Conservation (phyloP, 2,888 invertebrate species). For the Morinoia aosen region DNA sequence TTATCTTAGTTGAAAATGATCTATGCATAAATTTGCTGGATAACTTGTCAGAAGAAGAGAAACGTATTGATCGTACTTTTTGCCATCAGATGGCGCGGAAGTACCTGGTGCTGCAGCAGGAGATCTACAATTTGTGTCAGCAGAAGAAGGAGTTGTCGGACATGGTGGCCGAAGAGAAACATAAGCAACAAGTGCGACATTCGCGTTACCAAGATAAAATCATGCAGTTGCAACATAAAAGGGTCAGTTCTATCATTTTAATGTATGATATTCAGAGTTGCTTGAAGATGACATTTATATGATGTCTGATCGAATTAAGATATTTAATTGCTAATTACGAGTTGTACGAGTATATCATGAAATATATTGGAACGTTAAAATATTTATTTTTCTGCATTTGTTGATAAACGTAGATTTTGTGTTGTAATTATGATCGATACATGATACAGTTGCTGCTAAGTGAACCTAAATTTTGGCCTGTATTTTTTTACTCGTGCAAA, state of each 20-base stretch:
- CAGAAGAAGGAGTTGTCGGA: conserved; percentile 58
- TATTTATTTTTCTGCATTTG: no score
- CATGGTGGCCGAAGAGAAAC: conserved; percentile 60
- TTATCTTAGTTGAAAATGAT: no score
- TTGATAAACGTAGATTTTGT: no score
- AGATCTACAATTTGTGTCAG: conserved; percentile 63
- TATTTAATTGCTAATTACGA: background rate
- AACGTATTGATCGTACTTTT: background rate
- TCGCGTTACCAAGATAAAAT: conserved; percentile 62
- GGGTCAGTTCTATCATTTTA: conserved; percentile 51
- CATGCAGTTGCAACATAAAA: conserved; percentile 59
- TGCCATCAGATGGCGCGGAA: conserved; percentile 62
- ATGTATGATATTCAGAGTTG: background rate
- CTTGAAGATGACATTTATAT: background rate
- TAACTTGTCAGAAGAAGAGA: background rate
- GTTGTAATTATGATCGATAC: no score
- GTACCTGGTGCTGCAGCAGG: conserved; percentile 63
- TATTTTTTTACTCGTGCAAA: no score
- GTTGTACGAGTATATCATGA: background rate
- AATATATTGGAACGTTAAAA: background rate
- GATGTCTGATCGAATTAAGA: background rate
- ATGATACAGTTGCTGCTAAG: no score
- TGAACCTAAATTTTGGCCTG: no score
- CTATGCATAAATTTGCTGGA: no score
- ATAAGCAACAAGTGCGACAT: conserved; percentile 58